Evolutionary conservation across 2,888 invertebrate genomes (phyloP).

Genomic region (Ectemnius continuus): DNA sequence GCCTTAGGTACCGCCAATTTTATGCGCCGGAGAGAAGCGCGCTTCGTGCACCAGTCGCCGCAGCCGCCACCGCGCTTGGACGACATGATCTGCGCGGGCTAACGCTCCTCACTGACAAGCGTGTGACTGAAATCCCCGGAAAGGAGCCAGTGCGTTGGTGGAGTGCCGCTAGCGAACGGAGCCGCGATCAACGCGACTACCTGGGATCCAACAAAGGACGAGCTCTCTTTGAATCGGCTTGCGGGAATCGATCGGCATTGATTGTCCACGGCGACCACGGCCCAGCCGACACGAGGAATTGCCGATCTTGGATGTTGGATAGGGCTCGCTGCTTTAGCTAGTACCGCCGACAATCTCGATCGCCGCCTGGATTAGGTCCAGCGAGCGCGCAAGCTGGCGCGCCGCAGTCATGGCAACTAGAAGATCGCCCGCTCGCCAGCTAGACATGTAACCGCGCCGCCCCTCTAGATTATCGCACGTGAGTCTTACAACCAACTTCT

Average conservation of each 20-base stretch:
- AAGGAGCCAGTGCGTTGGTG: not conserved
- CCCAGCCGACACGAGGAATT: conserved; percentile 54
- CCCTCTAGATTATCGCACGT: conserved; percentile 67
- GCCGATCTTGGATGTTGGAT: conserved; percentile 47
- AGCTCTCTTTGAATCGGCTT: not conserved
- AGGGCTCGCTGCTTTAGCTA: conserved; percentile 27
- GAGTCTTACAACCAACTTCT: conserved; percentile 55
- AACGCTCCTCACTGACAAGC: conserved; percentile 69
- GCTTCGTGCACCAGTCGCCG: conserved; percentile 58
- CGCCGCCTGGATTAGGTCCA: conserved; percentile 29
- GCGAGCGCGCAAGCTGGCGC: conserved; percentile 50
- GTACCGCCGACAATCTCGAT: conserved; percentile 35
- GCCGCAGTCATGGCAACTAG: conserved; percentile 70
- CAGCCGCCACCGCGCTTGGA: conserved; percentile 56
- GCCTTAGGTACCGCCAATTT: conserved; percentile 50
- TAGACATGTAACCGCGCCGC: conserved; percentile 63
- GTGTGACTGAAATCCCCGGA: conserved; percentile 42
- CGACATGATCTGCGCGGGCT: conserved; percentile 70
- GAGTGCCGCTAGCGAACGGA: conserved; percentile 11
- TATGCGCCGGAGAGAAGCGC: conserved; percentile 51
- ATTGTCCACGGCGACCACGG: conserved; percentile 58
- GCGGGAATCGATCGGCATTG: conserved; percentile 61
- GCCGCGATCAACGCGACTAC: not conserved
- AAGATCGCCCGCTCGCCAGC: conserved; percentile 64
- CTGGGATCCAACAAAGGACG: not conserved